Evolutionary conservation across 2,113 vertebrate genomes (phyloP), one percentile per base, ranked within the genome.

Genomic region (Callipepla californica): DNA sequence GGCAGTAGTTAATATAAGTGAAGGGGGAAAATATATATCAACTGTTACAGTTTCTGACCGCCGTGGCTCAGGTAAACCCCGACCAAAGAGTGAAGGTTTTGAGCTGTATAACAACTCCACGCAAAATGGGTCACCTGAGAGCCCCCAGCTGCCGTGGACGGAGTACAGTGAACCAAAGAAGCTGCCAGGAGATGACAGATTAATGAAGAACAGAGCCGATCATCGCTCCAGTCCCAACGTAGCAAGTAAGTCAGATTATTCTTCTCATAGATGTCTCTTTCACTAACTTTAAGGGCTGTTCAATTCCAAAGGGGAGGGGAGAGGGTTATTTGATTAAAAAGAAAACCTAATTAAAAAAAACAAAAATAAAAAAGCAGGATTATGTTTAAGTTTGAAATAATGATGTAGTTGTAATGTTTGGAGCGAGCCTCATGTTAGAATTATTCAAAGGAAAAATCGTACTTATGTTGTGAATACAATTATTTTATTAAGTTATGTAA

Each of bases 141-240:
- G 98, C 90, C 99, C 99, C 18, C 99, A 98, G 97, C 97, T 98
- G 28, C 97, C 98, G 1, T 99, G 99, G 99, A 98, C 99, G 1
- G 98, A 98, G 48, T 99, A 98, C 96, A 98, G 97, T 3, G 99
- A 99, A 96, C 99, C 99, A 97, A 99, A 99, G 98, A 99, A 98
- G 93, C 96, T 98, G 93, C 98, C 98, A 7, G 97, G 98, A 3
- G 99, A 99, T 44, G 99, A 99, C 4, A 97, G 99, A 30, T 96
- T 99, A 47, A 98, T 98, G 92, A 99, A 99, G 97, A 99, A 99
- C 95, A 97, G 99, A 51, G 98, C 98, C 0, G 99, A 99, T 93
- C 99, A 99, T 96, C 98, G 99, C 34, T 99, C 99, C 94, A 99
- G 99, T 96, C 99, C 99, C 94, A 99, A 99, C 66, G 99, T 99